A percentile compares a stretch with the other conserved stretches of the same genome.
phyloP scores from a whole-genome alignment of 2,113 vertebrate species.

The Ciconia stormi region DNA sequence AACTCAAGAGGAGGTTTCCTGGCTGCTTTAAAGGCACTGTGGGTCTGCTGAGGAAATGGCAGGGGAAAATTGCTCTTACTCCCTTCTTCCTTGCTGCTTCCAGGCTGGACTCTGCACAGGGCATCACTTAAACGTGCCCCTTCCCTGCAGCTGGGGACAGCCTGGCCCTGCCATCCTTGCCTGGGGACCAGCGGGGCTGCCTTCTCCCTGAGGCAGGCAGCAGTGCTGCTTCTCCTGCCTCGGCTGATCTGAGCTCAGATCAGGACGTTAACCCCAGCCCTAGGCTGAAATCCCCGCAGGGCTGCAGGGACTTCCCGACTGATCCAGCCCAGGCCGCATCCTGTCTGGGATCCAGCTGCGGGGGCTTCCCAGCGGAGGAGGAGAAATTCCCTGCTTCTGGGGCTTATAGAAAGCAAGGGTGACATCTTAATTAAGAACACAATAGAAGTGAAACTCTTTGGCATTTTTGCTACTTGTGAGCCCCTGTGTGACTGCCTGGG shows the following conservation, averaged over 20 bases:
- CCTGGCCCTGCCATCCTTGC: background rate
- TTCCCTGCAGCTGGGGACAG: background rate
- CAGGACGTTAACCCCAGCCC: rapidly evolving
- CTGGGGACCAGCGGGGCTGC: background rate
- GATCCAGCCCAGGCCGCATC: background rate
- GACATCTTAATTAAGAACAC: background rate
- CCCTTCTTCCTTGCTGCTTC: background rate
- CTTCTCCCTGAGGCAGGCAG: background rate
- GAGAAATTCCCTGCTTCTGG: background rate
- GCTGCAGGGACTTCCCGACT: background rate
- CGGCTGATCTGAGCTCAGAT: background rate
- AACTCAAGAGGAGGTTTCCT: background rate
- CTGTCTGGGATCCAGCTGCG: background rate
- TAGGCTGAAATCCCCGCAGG: background rate
- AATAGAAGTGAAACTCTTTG: background rate
- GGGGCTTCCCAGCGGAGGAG: background rate
- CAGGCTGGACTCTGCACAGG: background rate
- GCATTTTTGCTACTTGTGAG: background rate
- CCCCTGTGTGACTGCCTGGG: background rate
- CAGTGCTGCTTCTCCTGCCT: background rate
- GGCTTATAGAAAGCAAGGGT: background rate
- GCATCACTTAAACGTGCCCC: background rate
- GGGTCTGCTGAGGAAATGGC: background rate
- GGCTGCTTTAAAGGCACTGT: background rate
- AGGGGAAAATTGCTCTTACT: background rate